Evolutionary conservation across 2,797 vertebrate species (phyloP), one percentile per base, ranked within the genome.

Genomic region (Scomberomorus guttatus): DNA sequence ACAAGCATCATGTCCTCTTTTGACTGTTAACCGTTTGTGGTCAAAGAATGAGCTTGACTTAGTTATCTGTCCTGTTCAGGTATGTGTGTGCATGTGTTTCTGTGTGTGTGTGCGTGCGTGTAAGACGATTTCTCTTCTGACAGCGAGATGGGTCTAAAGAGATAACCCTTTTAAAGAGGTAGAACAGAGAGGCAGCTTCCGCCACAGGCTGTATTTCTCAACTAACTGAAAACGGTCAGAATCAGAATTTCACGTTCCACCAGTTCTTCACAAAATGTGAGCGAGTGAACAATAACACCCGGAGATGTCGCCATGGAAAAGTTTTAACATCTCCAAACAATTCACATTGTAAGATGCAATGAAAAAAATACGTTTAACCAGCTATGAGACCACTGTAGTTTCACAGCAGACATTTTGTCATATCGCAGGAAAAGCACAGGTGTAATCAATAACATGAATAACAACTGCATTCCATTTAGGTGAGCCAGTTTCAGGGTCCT

Each of bases 1-100:
- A 85, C 90, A 85, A 48, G 76, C 83, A 90, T 88, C 80, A 84
- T 88, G 88, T 93, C 91, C 89, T 93, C 90, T 89, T 93, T 92
- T 72, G 90, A 86, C 91, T 94, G 92, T 92, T 94, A 95, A 95
- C 95, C 87, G 95, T 95, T 96, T 95, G 95, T 93, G 95, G 95
- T 95, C 81, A 83, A 87, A 88, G 81, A 77, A 66, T 74, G 82
- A 89, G 89, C 85, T 82, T 81, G 54, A 81, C 87, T 84, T 72
- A 86, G 90, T 94, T 95, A 95, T 95, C 95, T 95, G 81, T 86
- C 82, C 75, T 82, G 84, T 86, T 92, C 95, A 94, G 93, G 93
- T 95, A 83, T 85, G 72, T 83, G 22, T 77, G 56, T 86, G 73
- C 63, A 58, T 51, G 68, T 13, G 48, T 52, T 39, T 44, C 14